Base-by-base conservation (phyloP, 2,888 invertebrate genomes). In the Melieria crassipennis region DNA sequence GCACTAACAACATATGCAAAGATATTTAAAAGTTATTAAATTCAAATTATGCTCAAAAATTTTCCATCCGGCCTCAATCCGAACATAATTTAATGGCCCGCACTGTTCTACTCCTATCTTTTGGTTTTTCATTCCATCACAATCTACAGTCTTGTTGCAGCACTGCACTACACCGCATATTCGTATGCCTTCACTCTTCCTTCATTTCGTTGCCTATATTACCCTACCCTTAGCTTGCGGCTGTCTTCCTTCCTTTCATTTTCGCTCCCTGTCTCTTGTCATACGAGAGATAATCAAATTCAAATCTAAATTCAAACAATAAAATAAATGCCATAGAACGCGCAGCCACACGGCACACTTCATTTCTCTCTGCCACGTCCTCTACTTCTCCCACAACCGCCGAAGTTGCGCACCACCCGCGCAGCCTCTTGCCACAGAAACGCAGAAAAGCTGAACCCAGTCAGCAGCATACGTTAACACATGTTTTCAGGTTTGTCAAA, bases 281-380 rank as follows among this genome's bases (percentile, higher is more conserved):
- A 50, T 52, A 45, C 65, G 62, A 71, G 10, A 72, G 58, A 75
- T 73, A 75, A 76, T 75, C 75, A 75, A 72, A 76, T 75, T 72
- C 67, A 74, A 74, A 77, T 77, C 75, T 75, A 70, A 75, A 75
- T 73, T 72, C 55, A 58, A 75, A 73, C 70, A 74, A 73, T 72
- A 72, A 75, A 75, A 71, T 55, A 64, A 52, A 67, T 66, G 50
- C 55, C 50, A 13, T 9, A 64, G 57, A 64, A 68, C 63, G 46
- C 30, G 68, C 42, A 42, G n/a, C 63, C 46, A 68, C 30, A 30
- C 30, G 30, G 30, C 30, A 30, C 30, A 30, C 30, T 43, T 63
- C 47, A 46, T 10, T 42, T 48, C 13, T 10, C 42, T 63, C 11
- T 13, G n/a, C n/a, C 47, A 47, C 48, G 46, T 63, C 42, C 50